Evolutionary conservation across 2,113 vertebrate species (phyloP), one percentile per base, ranked within the genome.

Genomic region (Lophochroa leadbeateri): DNA sequence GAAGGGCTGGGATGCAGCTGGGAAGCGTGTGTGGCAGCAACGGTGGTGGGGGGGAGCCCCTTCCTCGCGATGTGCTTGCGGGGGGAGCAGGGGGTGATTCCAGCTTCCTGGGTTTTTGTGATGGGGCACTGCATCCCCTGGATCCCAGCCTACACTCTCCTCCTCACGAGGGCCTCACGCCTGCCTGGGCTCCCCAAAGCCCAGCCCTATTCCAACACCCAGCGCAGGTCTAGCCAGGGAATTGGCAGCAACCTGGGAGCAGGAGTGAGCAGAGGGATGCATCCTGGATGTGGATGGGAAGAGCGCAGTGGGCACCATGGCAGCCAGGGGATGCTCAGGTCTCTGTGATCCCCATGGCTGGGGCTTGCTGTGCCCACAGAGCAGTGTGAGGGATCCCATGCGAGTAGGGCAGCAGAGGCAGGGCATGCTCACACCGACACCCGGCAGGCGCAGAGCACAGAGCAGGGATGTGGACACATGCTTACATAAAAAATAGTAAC

Each of bases 1-100:
- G 90, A 94, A 95, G 92, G 94, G 79, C 91, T 83, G 74, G 92
- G 92, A 95, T 95, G 96, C 95, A 95, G 95, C 94, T 95, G 95
- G 95, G 94, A 81, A 88, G 93, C 1, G 77, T 92, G 92, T 95
- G 93, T 92, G 93, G 95, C 49, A 5, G 85, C 6, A 1, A 31
- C 2, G 1, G 79, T 16, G 65, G 64, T 31, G 76, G 75, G 76
- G 76, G 80, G 80, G 63, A 90, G 86, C 52, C 92, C 81, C 71
- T 60, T 91, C 80, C 79, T 75, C 17, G 1, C 0, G 0, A 80
- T 14, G n/a, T n/a, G 57, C 64, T 76, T 1, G n/a, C 37, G 2
- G 79, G 41, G 37, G 50, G 41, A 78, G 60, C 3, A 1, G 35
- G 25, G 33, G 47, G 57, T 3, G 4, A 64, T 65, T 58, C 49